A percentile compares a stretch with the other conserved stretches of the same genome.
Evolutionary conservation across 2,797 vertebrate species (phyloP).

Genomic region (Alca torda): DNA sequence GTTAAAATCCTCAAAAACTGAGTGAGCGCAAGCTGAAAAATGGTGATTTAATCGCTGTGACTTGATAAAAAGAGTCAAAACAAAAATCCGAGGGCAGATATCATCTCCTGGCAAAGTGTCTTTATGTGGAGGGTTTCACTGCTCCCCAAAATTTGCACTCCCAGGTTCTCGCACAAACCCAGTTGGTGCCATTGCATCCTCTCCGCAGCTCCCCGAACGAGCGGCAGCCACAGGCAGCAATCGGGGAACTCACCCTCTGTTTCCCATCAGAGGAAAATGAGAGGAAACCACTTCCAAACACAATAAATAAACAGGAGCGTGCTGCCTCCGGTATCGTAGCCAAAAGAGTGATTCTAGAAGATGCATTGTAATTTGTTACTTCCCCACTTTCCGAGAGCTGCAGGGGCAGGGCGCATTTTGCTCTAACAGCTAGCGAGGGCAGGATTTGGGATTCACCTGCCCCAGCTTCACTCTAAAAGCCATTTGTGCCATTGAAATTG

Average conservation of each 20-base stretch:
- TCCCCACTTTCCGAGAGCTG: rapidly evolving
- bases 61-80: neutral
- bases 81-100: rapidly evolving
- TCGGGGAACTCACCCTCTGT: neutral
- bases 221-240: neutral
- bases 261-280: neutral
- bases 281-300: neutral
- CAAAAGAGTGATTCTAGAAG: neutral
- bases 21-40: neutral
- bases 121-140: neutral
- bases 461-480: neutral
- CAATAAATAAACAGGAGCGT: neutral
- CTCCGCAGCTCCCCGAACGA: rapidly evolving
- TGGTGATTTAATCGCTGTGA: neutral
- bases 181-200: rapidly evolving
- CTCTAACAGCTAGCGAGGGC: neutral
- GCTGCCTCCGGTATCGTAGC: neutral
- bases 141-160: neutral
- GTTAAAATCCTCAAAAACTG: neutral
- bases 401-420: rapidly evolving
- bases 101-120: neutral
- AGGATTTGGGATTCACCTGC: neutral
- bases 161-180: rapidly evolving
- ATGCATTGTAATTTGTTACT: rapidly evolving
- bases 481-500: neutral